Evolutionary conservation across 2,113 vertebrate genomes (phyloP), one percentile per base, ranked within the genome.

Genomic region (Rutilus rutilus): DNA sequence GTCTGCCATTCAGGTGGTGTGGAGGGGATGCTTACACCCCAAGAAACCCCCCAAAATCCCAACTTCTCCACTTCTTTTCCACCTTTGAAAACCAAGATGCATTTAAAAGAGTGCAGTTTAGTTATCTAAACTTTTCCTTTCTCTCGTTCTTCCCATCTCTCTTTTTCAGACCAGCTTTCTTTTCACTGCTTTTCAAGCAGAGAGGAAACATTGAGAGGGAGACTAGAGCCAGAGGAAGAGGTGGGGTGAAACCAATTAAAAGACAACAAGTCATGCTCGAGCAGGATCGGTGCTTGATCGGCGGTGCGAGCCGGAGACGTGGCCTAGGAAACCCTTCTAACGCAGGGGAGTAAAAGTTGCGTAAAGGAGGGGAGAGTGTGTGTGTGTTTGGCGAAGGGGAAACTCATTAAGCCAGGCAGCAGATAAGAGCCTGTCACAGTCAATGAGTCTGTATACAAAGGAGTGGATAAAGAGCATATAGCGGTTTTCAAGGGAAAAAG

Each of bases 291-390:
- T 23, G 54, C 39, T 45, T 85, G 83, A 74, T 64, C 75, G 42
- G 36, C 17, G 36, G 57, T 50, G 39, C 59, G 83, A 85, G 57
- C 30, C 54, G 33, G 33, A 85, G 83, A 77, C 57, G 73, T 77
- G 75, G 83, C 83, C 83, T 85, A 64, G 83, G 83, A 75, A 77
- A 85, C 83, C 83, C 30, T 36, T 60, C 54, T 42, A 79, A 62
- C 10, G 5, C 76, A 57, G 52, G 52, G 17, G 76, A 78, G 76
- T 9, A 84, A 75, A 84, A 25, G 57, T 57, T 59, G 59, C 25
- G 71, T 74, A 17, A 57, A 36, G n/a, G 65, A 83, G 27, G 52
- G 67, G 45, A 27, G 69, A 36, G 82, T 69, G 81, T 52, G 39
- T 52, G 39, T 71, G 62, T 33, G 64, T 52, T 54, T 54, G 50